Evolutionary conservation across 1,140 invertebrate species (phyloP), one percentile per base, ranked within the genome.

Genomic region (Phenacoccus solenopsis): DNA sequence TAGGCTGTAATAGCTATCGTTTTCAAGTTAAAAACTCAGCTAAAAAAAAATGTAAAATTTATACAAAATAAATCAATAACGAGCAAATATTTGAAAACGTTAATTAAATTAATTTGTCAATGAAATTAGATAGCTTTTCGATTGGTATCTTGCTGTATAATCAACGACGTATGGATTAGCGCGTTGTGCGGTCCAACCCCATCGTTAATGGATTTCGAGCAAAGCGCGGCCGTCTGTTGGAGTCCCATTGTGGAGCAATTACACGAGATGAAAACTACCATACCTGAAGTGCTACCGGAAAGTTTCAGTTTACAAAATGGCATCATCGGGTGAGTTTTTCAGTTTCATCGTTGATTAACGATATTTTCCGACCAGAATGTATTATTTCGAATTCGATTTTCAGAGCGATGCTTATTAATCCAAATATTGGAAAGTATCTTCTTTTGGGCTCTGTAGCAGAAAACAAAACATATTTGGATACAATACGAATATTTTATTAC

Each of bases 181-280:
- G 85, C 88, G 4, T 79, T 94, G 7, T 91, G 90, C 79, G 90
- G 90, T 1, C 88, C 88, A 1, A 87, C 82, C 27, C 90, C 90
- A 0, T 79, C 85, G 27, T 78, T 93, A 30, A 75, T 83, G 13
- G 83, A 91, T 75, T 84, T 93, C 24, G 88, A 92, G 77, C 84
- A 84, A 75, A 81, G 87, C 74, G 86, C 88, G 1, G 79, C 84
- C 1, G 85, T 89, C 72, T 88, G 86, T 75, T 92, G 90, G 87
- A 85, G 85, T 76, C 84, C 82, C 30, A 84, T 84, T 67, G 82
- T 87, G 24, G 88, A 90, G 72, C 79, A 83, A 25, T 82, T 93
- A 69, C 83, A 84, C 68, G 78, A 81, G 68, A 84, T 84, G 1
- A 82, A 86, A 73, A 81, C 87, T 68, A 78, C 79, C 67, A 82